Evolutionary conservation across 2,888 invertebrate species (phyloP).

Genomic region (Lobophora halterata): DNA sequence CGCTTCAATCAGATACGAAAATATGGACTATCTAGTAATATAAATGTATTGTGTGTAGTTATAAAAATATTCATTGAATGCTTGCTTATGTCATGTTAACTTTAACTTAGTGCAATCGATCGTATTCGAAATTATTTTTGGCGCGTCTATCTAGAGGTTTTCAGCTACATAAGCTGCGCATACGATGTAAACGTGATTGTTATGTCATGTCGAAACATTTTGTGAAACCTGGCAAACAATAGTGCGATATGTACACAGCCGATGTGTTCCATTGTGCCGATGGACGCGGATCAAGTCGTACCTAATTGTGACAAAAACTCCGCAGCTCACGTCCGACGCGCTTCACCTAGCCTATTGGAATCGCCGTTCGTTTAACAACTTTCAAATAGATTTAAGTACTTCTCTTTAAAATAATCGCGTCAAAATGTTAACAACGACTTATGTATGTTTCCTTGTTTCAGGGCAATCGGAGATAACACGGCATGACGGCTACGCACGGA

Average conservation of each 20-base stretch:
- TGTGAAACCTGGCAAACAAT: conserved; percentile 59
- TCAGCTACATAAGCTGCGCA: conserved; percentile 13
- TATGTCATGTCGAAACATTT: conserved; percentile 58
- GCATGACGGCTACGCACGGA: conserved; percentile 83
- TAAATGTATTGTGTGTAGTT: too few species aligned
- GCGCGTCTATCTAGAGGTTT: neutral
- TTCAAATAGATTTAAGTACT: neutral
- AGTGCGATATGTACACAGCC: conserved; percentile 52
- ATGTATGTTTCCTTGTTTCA: conserved; percentile 48
- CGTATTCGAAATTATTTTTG: neutral
- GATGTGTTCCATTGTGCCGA: conserved; percentile 55
- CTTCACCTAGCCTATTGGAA: conserved; percentile 3
- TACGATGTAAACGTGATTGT: conserved; percentile 41
- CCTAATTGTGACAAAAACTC: conserved; percentile 50
- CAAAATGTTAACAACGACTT: too few species aligned
- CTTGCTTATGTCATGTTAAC: too few species aligned
- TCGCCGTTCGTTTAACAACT: conserved; percentile 21
- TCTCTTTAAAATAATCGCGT: neutral
- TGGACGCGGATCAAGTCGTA: conserved; percentile 58
- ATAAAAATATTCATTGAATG: too few species aligned
- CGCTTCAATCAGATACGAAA: too few species aligned
- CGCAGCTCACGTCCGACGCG: conserved; percentile 2
- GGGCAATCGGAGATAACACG: conserved; percentile 79
- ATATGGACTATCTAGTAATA: too few species aligned
- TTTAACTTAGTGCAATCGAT: too few species aligned